Evolutionary conservation across 2,797 vertebrate species (phyloP).

Genomic region (Myotis daubentonii): DNA sequence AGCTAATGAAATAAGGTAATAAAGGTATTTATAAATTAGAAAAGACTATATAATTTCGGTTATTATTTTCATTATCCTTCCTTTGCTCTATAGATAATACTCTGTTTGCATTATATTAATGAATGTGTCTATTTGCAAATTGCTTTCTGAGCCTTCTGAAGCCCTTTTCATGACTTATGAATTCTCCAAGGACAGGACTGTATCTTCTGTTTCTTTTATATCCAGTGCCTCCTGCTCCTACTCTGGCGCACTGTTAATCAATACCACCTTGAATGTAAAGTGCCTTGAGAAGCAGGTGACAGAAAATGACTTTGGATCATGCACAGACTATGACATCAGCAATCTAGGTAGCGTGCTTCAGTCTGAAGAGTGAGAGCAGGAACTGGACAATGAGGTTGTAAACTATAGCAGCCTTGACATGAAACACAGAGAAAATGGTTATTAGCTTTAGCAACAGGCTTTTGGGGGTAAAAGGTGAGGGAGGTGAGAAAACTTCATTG

Average conservation of each 20-base stretch:
- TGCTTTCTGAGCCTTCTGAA: conserved; percentile 63
- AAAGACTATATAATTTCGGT: conserved; percentile 28
- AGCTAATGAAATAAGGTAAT: conserved; percentile 34
- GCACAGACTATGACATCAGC: not conserved
- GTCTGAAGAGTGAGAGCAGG: not conserved
- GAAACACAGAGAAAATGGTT: not conserved
- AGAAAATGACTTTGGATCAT: conserved; percentile 42
- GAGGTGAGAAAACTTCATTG: not conserved
- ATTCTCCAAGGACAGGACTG: conserved; percentile 50
- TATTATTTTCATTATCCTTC: conserved; percentile 59
- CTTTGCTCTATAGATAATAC: conserved; percentile 33
- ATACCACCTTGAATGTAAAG: conserved; percentile 44
- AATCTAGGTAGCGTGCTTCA: not conserved
- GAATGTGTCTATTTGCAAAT: conserved; percentile 69
- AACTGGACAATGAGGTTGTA: not conserved
- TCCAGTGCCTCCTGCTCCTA: not conserved
- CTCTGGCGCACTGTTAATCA: not conserved
- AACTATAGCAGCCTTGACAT: not conserved
- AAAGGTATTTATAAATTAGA: conserved; percentile 58
- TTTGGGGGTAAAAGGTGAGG: not conserved
- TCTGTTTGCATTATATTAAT: conserved; percentile 60
- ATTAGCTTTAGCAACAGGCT: not conserved
- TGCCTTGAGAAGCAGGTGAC: not conserved
- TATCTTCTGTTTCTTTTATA: conserved; percentile 59
- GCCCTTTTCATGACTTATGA: conserved; percentile 60